Evolutionary conservation across 2,113 vertebrate species (phyloP), one percentile per base, ranked within the genome.

Genomic region (Caloenas nicobarica): DNA sequence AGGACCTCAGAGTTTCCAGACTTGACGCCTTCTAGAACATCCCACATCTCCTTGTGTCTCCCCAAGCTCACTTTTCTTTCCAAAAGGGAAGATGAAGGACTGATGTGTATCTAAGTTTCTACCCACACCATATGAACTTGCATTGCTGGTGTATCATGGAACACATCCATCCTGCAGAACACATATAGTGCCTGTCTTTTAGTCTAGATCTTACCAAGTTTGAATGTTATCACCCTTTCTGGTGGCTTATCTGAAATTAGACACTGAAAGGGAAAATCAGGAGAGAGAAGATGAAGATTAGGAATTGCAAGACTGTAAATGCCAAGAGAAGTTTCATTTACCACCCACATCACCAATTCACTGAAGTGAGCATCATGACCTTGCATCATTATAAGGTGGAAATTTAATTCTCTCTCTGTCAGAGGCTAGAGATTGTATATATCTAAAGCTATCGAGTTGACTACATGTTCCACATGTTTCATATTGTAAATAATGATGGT

Each of bases 401-500:
- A 96, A 93, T 93, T 33, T 42, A 89, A 86, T 84, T 91, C 48
- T 68, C 46, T 89, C 23, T 70, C 60, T 87, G 22, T 44, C 48
- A 33, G 60, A 46, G 11, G 42, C 22, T 80, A 38, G 18, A 77
- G 33, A 80, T 88, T 83, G 56, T 54, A 25, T 83, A 61, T 61
- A 90, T 22, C 40, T 92, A 40, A 79, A 73, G 22, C 23, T 66
- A 82, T 72, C 78, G 58, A 66, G 33, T 21, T 86, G 62, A 70
- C 91, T 92, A 84, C 60, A 71, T 93, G 53, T 70, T 91, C 65
- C 81, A 87, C 10, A 2, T 88, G 51, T 91, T 95, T 93, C 60
- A 79, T 46, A 94, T 72, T 89, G 83, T 86, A 90, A 81, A 62
- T 83, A 89, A 85, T 85, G 80, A 92, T 86, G 58, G 21, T 86